Conservation (phyloP, 2,113 vertebrate species). For the Heloderma charlesbogerti region DNA sequence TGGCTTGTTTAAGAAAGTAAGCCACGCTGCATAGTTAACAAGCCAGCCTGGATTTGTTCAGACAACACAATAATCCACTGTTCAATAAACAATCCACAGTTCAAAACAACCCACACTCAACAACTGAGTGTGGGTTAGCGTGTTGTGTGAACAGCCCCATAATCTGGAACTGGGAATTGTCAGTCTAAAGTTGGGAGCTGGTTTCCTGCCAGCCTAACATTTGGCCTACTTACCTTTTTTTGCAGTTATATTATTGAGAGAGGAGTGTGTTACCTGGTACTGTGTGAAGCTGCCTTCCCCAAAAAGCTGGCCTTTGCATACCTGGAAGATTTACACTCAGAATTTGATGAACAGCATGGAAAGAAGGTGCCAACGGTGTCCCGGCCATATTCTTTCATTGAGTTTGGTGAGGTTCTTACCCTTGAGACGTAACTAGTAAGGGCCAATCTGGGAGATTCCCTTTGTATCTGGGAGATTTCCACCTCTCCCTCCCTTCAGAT, state of each 20-base stretch:
- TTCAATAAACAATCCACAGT: too few species aligned
- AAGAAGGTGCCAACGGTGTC: constrained; percentile 96
- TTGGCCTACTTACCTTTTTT: constrained; percentile 27
- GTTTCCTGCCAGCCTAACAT: neutral
- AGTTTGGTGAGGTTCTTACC: constrained; percentile 88
- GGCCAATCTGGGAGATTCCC: neutral
- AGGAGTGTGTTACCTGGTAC: constrained; percentile 94
- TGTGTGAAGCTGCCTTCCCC: constrained; percentile 94
- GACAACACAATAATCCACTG: too few species aligned
- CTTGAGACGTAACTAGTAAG: constrained; percentile 4
- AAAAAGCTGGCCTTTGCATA: constrained; percentile 98
- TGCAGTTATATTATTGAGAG: constrained; percentile 94
- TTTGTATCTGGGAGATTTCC: neutral
- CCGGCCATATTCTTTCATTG: constrained; percentile 97
- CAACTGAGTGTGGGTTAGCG: too few species aligned
- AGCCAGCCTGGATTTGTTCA: too few species aligned
- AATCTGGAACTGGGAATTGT: neutral
- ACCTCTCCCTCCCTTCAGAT: neutral
- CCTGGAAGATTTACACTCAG: constrained; percentile 94
- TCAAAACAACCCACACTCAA: too few species aligned
- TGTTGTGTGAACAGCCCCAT: too few species aligned
- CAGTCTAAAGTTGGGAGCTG: neutral
- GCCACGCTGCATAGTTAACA: too few species aligned
- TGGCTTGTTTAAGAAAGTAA: too few species aligned
- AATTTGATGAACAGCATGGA: constrained; percentile 97